Percentiles rank a stretch among this genome's conserved stretches.
Evolutionary conservation across 2,113 vertebrate genomes (phyloP).

Genomic region (Kryptolebias marmoratus): DNA sequence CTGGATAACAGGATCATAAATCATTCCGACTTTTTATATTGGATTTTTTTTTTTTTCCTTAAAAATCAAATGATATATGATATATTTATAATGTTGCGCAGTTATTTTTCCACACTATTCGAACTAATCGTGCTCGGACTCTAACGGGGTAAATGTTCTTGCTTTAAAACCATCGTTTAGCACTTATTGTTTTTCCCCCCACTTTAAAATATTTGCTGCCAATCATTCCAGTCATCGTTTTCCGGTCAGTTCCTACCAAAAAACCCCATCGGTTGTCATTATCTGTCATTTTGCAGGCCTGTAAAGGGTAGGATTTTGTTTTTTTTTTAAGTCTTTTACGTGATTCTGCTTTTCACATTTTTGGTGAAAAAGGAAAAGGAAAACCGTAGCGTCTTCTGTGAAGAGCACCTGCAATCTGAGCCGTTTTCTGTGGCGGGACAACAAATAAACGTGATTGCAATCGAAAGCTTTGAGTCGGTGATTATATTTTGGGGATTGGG

Average conservation of each 20-base stretch:
- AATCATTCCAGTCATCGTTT: slow-evolving; percentile 19
- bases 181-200: slow-evolving; percentile 35
- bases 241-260: slow-evolving; percentile 12
- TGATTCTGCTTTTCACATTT: slow-evolving; percentile 78
- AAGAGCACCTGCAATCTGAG: slow-evolving; percentile 80
- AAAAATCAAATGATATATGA: slow-evolving; percentile 14
- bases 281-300: slow-evolving; percentile 29
- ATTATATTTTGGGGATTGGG: neutral
- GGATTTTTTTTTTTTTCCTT: neutral
- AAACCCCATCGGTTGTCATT: neutral
- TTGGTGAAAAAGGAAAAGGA: slow-evolving; percentile 73
- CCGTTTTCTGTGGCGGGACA: slow-evolving; percentile 67
- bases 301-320: slow-evolving; percentile 19
- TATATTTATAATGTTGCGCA: slow-evolving; percentile 14
- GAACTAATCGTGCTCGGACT: slow-evolving; percentile 6
- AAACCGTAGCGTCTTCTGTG: slow-evolving; percentile 82
- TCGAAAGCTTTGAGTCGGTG: slow-evolving; percentile 22
- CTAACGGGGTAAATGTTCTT: slow-evolving; percentile 2
- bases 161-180: slow-evolving; percentile 36
- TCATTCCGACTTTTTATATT: too few species aligned
- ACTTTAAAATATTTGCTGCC: slow-evolving; percentile 8
- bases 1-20: too few species aligned
- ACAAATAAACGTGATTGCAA: slow-evolving; percentile 75
- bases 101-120: slow-evolving; percentile 19
- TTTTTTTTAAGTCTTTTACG: slow-evolving; percentile 1